A percentile compares a stretch with the other conserved stretches of the same genome.
Evolutionary conservation across 2,888 invertebrate genomes (phyloP).

Genomic region (Polia nebulosa): DNA sequence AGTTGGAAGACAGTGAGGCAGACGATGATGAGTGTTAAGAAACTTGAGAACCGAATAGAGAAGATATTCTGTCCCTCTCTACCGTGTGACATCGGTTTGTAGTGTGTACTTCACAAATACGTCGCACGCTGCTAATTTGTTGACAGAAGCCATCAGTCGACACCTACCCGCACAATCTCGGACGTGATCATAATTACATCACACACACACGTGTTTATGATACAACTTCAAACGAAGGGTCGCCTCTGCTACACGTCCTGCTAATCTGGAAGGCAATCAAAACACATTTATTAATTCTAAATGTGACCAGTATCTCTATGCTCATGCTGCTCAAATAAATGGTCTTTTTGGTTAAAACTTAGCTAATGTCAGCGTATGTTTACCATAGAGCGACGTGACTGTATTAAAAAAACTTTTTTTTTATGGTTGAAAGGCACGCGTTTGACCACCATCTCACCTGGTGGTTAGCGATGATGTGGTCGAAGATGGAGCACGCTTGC

Average conservation of each 20-base stretch:
- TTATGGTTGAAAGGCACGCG: too few species aligned
- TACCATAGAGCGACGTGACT: background rate
- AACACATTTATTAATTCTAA: conserved; percentile 9
- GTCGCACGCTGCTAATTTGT: conserved; percentile 33
- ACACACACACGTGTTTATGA: conserved; percentile 20
- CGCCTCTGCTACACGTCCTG: background rate
- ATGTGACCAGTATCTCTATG: background rate
- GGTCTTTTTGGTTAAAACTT: background rate
- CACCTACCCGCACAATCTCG: background rate
- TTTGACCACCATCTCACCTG: too few species aligned
- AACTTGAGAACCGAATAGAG: background rate
- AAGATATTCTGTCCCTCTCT: background rate
- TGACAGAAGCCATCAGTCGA: conserved; percentile 22
- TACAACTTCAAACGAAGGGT: conserved; percentile 28
- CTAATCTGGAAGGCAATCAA: conserved; percentile 1
- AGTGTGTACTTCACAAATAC: background rate
- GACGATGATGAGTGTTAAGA: background rate
- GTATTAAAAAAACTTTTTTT: background rate
- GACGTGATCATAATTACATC: conserved; percentile 36
- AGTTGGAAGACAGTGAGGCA: background rate
- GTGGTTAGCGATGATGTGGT: too few species aligned
- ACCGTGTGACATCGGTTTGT: background rate
- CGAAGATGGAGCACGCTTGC: too few species aligned
- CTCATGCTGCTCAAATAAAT: background rate
- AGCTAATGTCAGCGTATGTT: background rate